Percentiles rank a stretch among this genome's conserved stretches.
phyloP scores from a whole-genome alignment of 1,140 invertebrate genomes.

The Platyscapa corneri region DNA sequence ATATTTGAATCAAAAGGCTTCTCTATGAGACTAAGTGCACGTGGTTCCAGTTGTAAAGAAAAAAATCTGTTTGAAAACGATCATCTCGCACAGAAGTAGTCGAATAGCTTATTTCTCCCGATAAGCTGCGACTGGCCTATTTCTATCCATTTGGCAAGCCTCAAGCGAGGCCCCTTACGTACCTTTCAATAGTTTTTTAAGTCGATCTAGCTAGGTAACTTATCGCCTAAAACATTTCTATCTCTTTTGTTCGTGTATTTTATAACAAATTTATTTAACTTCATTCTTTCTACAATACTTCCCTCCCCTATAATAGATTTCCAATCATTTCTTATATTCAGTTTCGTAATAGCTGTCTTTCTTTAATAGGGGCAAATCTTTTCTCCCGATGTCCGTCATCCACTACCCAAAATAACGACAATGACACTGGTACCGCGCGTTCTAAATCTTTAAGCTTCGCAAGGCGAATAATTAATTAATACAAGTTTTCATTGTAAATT shows the following conservation, averaged over 20 bases:
- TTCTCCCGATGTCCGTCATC: neutral
- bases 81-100: neutral
- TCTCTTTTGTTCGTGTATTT: neutral
- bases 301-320: neutral
- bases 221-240: neutral
- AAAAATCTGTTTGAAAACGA: neutral
- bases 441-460: constrained; percentile 22
- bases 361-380: constrained; percentile 34
- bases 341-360: constrained; percentile 27
- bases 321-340: neutral
- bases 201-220: constrained; percentile 6
- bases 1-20: neutral
- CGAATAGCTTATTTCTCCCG: constrained; percentile 13
- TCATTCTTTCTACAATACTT: neutral
- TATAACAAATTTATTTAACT: neutral
- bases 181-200: constrained; percentile 4
- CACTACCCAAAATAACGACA: constrained; percentile 46
- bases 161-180: neutral
- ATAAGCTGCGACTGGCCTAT: constrained; percentile 45
- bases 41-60: neutral
- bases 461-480: neutral
- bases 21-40: neutral
- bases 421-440: constrained; percentile 21
- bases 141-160: constrained; percentile 46
- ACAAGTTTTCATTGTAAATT: neutral